Evolutionary conservation across 92 coral and sea anemone species (phyloP).

Genomic region (Zoanthus sansibaricus): DNA sequence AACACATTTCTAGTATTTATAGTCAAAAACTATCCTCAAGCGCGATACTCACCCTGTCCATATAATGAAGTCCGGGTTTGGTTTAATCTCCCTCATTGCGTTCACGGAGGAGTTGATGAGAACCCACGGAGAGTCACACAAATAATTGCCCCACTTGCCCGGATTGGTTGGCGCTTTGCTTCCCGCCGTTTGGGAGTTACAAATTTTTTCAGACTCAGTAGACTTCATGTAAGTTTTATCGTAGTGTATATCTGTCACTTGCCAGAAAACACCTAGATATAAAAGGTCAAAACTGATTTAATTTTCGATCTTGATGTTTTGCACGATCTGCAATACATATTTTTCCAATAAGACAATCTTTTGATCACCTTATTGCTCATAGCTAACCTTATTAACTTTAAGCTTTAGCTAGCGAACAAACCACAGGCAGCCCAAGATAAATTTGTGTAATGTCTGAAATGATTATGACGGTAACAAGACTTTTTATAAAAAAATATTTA

Average conservation of each 20-base stretch:
- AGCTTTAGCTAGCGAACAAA: too few species aligned
- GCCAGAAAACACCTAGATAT: constrained; percentile 63
- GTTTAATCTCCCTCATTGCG: constrained; percentile 62
- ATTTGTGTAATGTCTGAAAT: too few species aligned
- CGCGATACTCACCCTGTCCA: constrained; percentile 69
- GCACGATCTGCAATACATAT: too few species aligned
- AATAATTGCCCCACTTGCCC: constrained; percentile 69
- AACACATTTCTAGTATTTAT: too few species aligned
- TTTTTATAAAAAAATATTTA: too few species aligned
- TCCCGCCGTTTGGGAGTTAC: constrained; percentile 68
- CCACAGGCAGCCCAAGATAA: too few species aligned
- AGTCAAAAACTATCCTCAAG: not conserved
- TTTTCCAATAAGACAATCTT: too few species aligned
- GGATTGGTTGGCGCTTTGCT: constrained; percentile 42
- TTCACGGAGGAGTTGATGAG: constrained; percentile 72
- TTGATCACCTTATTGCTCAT: too few species aligned
- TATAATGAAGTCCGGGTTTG: constrained; percentile 70
- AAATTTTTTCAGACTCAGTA: constrained; percentile 61
- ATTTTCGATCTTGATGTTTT: too few species aligned
- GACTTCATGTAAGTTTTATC: constrained; percentile 68
- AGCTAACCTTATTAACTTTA: too few species aligned
- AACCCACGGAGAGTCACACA: constrained; percentile 70
- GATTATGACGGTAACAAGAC: too few species aligned
- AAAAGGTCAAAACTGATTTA: not conserved
- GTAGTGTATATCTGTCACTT: constrained; percentile 70